Base-by-base conservation (phyloP, 2,888 invertebrate species). In the Phyto melanocephala region DNA sequence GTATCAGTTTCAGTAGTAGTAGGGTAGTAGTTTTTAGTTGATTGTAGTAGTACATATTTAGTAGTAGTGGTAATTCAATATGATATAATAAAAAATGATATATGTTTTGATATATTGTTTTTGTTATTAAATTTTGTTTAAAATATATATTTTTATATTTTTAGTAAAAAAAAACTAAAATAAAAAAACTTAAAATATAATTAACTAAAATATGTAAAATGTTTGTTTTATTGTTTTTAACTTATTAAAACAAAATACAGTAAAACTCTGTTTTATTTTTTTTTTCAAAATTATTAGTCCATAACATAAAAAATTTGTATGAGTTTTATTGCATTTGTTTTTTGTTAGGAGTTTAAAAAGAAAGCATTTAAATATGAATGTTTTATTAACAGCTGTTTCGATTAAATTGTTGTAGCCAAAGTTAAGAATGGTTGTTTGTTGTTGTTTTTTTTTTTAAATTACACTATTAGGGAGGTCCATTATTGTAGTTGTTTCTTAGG, bases 1-100 rank as follows among this genome's bases (percentile, higher is more conserved):
- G 77, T 54, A 58, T 60, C 54, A 33, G 68, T 75, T 54, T 67
- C 56, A 72, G 67, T 80, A 60, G 79, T 80, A 80, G 70, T 62
- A 72, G 63, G 52, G 76, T 76, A 24, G 76, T 70, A 71, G 80
- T 81, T 80, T 84, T 84, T 84, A 65, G 71, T 83, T 72, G 56
- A 79, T 72, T 71, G 82, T 80, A 47, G 54, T 80, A 79, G 84
- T 81, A n/a, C n/a, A n/a, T n/a, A n/a, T n/a, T n/a, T n/a, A 67
- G 77, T 78, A 80, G 83, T 84, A 84, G 83, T 81, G 74, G 50
- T 84, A 65, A 78, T 85, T 84, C 80, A 77, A 62, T 82, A 72
- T 82, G 80, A 81, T 45, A 81, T 45, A 77, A 76, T 62, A 77
- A 81, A 85, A 70, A 75, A 82, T 81, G 60, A 74, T 81, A 81